These are phyloP conservation scores for Varecia variegata DNA, from an alignment of 2,797 vertebrate species.

Conservation along the genomic window DNA sequence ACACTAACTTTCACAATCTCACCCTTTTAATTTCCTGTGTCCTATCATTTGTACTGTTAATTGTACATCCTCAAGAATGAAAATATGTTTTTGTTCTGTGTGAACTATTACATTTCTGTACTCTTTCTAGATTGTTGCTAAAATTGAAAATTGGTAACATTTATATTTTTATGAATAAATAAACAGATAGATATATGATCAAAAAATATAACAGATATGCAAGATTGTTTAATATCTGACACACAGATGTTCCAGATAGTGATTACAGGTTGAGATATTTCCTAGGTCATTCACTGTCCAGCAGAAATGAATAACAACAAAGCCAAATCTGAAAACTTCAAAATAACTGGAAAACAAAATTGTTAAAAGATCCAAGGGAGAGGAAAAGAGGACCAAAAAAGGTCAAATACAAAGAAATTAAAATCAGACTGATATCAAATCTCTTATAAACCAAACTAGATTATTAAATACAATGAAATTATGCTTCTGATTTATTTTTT, in stretches of 20 bases:
- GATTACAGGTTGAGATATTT: background rate
- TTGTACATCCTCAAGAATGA: background rate
- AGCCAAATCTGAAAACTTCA: background rate
- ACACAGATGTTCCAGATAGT: background rate
- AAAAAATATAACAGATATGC: background rate
- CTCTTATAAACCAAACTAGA: background rate
- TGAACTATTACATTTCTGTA: background rate
- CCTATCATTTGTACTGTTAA: background rate
- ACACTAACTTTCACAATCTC: background rate
- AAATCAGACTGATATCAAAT: background rate
- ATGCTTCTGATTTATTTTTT: no score
- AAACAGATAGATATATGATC: background rate
- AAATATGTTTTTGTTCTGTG: background rate
- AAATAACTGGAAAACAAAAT: background rate
- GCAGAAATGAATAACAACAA: background rate
- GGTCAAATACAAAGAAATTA: background rate
- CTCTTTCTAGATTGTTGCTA: background rate
- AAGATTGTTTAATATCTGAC: background rate
- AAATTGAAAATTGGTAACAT: background rate
- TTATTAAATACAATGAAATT: background rate
- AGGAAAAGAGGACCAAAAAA: background rate
- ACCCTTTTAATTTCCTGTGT: background rate
- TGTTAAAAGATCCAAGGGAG: background rate
- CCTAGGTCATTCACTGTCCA: background rate
- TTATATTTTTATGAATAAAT: background rate